phyloP scores from a whole-genome alignment of 2,797 vertebrate species.

The Tenualosa ilisha region DNA sequence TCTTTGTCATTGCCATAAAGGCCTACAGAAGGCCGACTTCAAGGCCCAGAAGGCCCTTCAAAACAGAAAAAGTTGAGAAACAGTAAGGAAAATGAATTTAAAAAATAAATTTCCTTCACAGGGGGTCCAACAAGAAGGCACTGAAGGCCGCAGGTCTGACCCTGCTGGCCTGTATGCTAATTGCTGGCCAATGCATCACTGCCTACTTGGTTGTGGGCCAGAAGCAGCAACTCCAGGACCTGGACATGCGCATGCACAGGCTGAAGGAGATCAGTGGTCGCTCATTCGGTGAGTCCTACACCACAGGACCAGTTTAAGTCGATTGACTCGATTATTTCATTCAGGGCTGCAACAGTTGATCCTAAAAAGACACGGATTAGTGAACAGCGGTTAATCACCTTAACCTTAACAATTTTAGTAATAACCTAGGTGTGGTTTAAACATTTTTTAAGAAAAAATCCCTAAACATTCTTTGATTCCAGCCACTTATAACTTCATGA shows the following conservation, averaged over 20 bases:
- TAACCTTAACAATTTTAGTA: too few species aligned
- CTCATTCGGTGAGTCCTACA: constrained; percentile 49
- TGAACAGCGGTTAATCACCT: too few species aligned
- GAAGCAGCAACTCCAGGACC: constrained; percentile 61
- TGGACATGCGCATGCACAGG: constrained; percentile 61
- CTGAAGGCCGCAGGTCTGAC: constrained; percentile 76
- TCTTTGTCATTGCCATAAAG: too few species aligned
- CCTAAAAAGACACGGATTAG: too few species aligned
- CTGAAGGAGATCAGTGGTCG: constrained; percentile 61
- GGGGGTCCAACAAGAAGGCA: constrained; percentile 58
- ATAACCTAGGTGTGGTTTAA: too few species aligned
- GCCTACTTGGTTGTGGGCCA: constrained; percentile 84
- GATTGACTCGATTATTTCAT: background rate
- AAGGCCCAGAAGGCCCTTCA: too few species aligned
- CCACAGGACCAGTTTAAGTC: background rate
- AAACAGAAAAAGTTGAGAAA: too few species aligned
- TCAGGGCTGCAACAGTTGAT: too few species aligned
- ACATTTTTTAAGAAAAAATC: too few species aligned
- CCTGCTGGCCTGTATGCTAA: constrained; percentile 81
- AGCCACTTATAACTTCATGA: too few species aligned
- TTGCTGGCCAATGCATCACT: constrained; percentile 81
- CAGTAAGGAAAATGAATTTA: background rate
- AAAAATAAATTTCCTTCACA: constrained; percentile 27
- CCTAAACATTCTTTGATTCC: too few species aligned
- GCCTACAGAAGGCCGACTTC: too few species aligned